Evolutionary conservation across 2,113 vertebrate species (phyloP), one percentile per base, ranked within the genome.

Genomic region (Panthera tigris): DNA sequence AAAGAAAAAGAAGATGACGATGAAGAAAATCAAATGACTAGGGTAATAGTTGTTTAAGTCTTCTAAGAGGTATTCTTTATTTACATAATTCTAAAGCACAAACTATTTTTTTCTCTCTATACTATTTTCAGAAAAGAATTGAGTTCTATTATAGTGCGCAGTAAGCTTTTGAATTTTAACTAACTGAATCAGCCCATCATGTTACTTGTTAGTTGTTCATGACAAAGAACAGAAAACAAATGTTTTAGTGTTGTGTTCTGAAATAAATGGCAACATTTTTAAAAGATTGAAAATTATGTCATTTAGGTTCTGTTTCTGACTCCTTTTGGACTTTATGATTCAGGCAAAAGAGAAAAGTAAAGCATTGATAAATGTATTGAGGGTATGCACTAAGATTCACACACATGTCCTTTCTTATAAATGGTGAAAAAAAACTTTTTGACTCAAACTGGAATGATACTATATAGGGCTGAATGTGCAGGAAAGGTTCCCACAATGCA

Each of bases 401-500:
- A 97, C 95, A 87, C 98, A 98, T 97, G 97, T 98, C 95, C 81
- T 98, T 98, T 98, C 98, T 98, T 94, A 97, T 97, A 98, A 98
- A 98, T 95, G 79, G 36, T 78, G 3, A 15, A 15, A 98, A 98
- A 98, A 98, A 98, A 98, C 98, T 98, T 99, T 98, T 98, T 99
- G 97, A 98, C 99, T 99, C 98, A 98, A 98, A 98, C 96, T 98
- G 93, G 10, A 99, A 98, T 99, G 99, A 99, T 99, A 99, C 98
- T 98, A 98, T 99, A 98, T 99, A 97, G 98, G 68, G 91, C 97
- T 98, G 98, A 99, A 98, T 98, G 98, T 98, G 98, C 98, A 99
- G 97, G 97, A 98, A 98, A 98, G 98, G 97, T 99, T 99, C 99
- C 99, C 99, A 99, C 99, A 99, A 99, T 99, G 99, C 99, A 99